Conservation (phyloP, 2,113 vertebrate species). For the Petroica traversi region DNA sequence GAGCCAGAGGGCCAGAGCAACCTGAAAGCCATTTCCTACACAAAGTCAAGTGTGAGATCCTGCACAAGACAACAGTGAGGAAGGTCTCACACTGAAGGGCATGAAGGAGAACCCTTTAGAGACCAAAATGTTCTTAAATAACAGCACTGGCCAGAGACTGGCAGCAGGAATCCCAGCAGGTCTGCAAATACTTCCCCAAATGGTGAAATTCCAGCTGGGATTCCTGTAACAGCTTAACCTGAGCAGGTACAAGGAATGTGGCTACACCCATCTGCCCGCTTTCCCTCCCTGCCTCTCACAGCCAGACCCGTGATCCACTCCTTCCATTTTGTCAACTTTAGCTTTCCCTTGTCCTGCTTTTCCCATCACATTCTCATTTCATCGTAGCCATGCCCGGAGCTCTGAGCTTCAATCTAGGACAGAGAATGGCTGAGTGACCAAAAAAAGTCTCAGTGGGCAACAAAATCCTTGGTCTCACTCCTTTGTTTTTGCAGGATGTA, state of each 20-base stretch:
- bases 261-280: constrained; percentile 7
- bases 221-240: neutral
- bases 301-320: neutral
- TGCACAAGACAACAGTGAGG: neutral
- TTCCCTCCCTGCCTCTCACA: neutral
- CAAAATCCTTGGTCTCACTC: neutral
- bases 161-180: neutral
- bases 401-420: neutral
- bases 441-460: neutral
- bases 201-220: neutral
- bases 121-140: neutral
- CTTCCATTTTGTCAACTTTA: neutral
- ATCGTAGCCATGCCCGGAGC: accelerated
- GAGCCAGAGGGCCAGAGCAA: neutral
- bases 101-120: neutral
- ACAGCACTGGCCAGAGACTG: neutral
- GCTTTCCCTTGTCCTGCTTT: neutral
- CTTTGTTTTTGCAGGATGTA: neutral
- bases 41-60: neutral
- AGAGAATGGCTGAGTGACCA: neutral
- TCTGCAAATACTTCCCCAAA: neutral
- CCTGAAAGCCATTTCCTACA: neutral
- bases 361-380: neutral
- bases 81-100: neutral
- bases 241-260: neutral